These are phyloP conservation scores for Papilio machaon DNA, from an alignment of 1,140 invertebrate genomes.

Conservation along the genomic window DNA sequence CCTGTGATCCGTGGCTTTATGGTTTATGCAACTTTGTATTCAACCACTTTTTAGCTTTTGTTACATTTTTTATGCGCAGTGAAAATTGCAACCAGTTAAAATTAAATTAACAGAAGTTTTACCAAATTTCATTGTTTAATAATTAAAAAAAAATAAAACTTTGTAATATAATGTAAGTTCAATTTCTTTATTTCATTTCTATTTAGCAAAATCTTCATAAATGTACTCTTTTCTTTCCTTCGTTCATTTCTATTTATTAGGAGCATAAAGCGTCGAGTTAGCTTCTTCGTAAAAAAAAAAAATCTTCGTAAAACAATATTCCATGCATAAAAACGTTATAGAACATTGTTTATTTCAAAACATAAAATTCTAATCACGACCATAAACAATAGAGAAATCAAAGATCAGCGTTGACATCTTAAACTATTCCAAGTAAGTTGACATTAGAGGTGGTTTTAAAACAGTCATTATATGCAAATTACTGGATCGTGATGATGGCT, in stretches of 20 bases:
- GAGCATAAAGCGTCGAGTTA: background rate
- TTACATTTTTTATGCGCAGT: background rate
- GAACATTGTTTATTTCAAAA: slow-evolving; percentile 18
- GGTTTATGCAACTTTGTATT: slow-evolving; percentile 13
- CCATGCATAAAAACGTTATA: background rate
- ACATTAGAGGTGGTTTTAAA: slow-evolving; percentile 58
- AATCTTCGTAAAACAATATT: background rate
- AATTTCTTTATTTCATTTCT: too few species aligned
- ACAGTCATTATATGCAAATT: slow-evolving; percentile 75
- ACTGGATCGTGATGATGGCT: slow-evolving; percentile 64
- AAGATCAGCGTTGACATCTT: slow-evolving; percentile 63
- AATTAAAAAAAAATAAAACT: too few species aligned
- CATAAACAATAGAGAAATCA: slow-evolving; percentile 64
- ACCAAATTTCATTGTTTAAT: background rate
- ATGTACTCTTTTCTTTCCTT: too few species aligned
- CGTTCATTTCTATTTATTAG: too few species aligned
- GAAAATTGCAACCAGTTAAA: background rate
- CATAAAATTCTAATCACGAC: slow-evolving; percentile 50
- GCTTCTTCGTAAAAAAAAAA: background rate
- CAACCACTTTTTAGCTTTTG: slow-evolving; percentile 17
- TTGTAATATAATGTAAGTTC: too few species aligned
- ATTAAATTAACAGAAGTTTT: background rate
- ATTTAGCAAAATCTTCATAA: too few species aligned
- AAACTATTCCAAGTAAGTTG: slow-evolving; percentile 45
- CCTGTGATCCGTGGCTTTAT: slow-evolving; percentile 22